These are phyloP conservation scores for Cerceris ruficornis DNA, from an alignment of 2,888 invertebrate species.

Conservation along the genomic window DNA sequence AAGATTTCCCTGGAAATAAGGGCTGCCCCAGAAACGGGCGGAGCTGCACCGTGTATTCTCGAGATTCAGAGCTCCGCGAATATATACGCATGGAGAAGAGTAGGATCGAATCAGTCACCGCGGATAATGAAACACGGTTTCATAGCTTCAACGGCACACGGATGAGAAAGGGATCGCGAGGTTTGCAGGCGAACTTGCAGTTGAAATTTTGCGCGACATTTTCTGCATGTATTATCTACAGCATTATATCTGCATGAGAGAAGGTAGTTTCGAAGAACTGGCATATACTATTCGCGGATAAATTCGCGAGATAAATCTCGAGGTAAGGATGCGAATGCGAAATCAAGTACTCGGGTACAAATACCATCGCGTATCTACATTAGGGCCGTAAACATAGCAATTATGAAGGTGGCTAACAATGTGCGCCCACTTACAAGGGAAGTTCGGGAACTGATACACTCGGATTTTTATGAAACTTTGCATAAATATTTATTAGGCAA, in stretches of 20 bases:
- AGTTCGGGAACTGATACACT: too few species aligned
- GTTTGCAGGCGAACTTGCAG: neutral
- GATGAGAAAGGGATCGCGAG: too few species aligned
- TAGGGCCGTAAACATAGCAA: slow-evolving; percentile 26
- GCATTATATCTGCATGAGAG: neutral
- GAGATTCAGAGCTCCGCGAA: neutral
- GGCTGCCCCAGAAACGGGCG: neutral
- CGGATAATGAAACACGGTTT: too few species aligned
- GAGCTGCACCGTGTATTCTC: neutral
- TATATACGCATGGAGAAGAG: too few species aligned
- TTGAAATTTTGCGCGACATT: neutral
- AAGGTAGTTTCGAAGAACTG: neutral
- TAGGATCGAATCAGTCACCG: too few species aligned
- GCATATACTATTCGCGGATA: neutral
- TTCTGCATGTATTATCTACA: neutral
- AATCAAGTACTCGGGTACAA: slow-evolving; percentile 22
- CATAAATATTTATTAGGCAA: too few species aligned
- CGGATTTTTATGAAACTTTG: too few species aligned
- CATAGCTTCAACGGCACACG: too few species aligned
- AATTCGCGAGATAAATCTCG: slow-evolving; percentile 14
- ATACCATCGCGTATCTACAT: slow-evolving; percentile 20
- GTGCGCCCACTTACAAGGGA: slow-evolving; percentile 40
- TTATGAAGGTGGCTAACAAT: slow-evolving; percentile 30
- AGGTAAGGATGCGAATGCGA: neutral
- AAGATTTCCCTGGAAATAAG: neutral